phyloP scores from a whole-genome alignment of 1,140 invertebrate species.

The Phthorimaea operculella region DNA sequence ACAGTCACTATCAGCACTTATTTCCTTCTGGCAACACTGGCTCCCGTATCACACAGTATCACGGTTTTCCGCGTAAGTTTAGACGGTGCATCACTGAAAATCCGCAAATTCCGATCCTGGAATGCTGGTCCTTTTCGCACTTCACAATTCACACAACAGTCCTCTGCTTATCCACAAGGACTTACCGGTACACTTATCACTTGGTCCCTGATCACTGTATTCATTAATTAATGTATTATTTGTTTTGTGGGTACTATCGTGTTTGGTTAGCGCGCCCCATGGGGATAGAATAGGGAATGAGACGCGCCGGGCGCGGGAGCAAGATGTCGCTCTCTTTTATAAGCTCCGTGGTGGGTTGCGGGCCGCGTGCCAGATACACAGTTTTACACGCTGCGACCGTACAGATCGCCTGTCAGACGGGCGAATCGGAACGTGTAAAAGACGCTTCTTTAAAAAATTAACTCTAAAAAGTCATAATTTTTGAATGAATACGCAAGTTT shows the following conservation, averaged over 20 bases:
- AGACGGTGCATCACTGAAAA: slow-evolving; percentile 14
- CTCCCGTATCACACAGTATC: slow-evolving; percentile 13
- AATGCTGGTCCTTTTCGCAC: slow-evolving; percentile 38
- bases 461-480: too few species aligned
- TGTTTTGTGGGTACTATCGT: slow-evolving; percentile 48
- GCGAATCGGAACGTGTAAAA: too few species aligned
- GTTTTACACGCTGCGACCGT: too few species aligned
- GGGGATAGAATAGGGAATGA: slow-evolving; percentile 52
- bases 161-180: slow-evolving; percentile 39
- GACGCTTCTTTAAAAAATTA: too few species aligned
- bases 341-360: slow-evolving; percentile 53
- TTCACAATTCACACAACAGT: slow-evolving; percentile 49
- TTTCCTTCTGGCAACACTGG: slow-evolving; percentile 46
- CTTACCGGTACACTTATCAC: slow-evolving; percentile 66
- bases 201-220: slow-evolving; percentile 56
- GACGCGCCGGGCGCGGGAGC: slow-evolving; percentile 58
- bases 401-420: too few species aligned
- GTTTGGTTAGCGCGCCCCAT: slow-evolving; percentile 61
- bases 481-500: too few species aligned
- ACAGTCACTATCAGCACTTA: slow-evolving; percentile 1
- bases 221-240: slow-evolving; percentile 51
- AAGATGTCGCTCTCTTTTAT: slow-evolving; percentile 57
- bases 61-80: neutral
- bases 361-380: slow-evolving; percentile 46
- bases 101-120: slow-evolving; percentile 36